Evolutionary conservation across 2,797 vertebrate genomes (phyloP), one percentile per base, ranked within the genome.

Genomic region (Leptodactylus fallax): DNA sequence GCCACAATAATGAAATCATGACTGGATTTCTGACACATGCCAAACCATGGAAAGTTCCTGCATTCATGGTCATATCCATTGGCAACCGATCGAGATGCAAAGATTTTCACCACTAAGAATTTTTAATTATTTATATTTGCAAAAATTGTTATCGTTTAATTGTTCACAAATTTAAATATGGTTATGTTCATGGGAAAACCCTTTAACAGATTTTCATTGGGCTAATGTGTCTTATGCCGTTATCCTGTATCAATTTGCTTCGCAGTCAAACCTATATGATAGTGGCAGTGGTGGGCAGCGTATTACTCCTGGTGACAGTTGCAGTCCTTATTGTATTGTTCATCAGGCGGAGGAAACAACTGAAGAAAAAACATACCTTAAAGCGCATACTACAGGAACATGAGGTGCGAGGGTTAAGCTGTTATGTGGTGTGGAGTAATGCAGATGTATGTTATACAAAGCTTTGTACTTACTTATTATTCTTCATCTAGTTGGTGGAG

Each of bases 381-480:
- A 93, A 97, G 88, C 95, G 98, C 91, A 94, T 96, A 90, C 94
- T 97, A 90, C 98, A 98, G 91, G 98, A 99, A 90, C 96, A 97
- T 0, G 98, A 99, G 97, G 98, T 99, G 86, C n/a, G 82, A 61
- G 0, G 3, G 60, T 13, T 80, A 2, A 2, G 17, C 7, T 0
- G 36, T 36, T 36, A 36, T 47, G 65, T 71, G 36, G 1, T 51
- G 9, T 53, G 8, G 5, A 51, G 21, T 55, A 3, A 27, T 23
- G 5, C 10, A 21, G 7, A 27, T 27, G 2, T 8, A 6, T 53
- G 14, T 13, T 16, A 25, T 16, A 55, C 27, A 49, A 49, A 14
- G 19, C 12, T 5, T 56, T 51, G 19, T 63, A 55, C 71, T 23
- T 23, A 79, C 19, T 10, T 49, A 14, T 47, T 72, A 56, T 10